These are phyloP conservation scores for Epinephelus malabaricus DNA, from an alignment of 2,797 vertebrate genomes.

Conservation along the genomic window DNA sequence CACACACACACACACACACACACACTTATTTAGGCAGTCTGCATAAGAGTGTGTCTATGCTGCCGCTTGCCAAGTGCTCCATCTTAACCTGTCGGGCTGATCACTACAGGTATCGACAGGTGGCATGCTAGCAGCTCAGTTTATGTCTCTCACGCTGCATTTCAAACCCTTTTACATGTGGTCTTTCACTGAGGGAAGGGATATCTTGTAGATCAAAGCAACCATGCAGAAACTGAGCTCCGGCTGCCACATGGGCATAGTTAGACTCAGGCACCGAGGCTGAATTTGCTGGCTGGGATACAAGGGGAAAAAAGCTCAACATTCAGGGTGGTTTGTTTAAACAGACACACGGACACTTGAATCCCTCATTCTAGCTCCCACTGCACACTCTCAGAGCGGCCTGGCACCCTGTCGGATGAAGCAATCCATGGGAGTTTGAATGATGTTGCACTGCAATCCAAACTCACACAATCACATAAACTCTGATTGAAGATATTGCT, in stretches of 20 bases:
- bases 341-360: slow-evolving; percentile 6
- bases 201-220: slow-evolving; percentile 33
- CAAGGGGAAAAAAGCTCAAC: background rate
- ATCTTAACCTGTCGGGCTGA: slow-evolving; percentile 61
- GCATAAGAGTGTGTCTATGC: slow-evolving; percentile 34
- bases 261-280: slow-evolving; percentile 12
- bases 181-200: slow-evolving; percentile 4
- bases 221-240: slow-evolving; percentile 27
- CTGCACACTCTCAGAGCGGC: background rate
- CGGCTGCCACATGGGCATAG: slow-evolving; percentile 41
- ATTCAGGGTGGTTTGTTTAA: slow-evolving; percentile 34
- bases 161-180: slow-evolving; percentile 24
- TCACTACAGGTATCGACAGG: slow-evolving; percentile 67
- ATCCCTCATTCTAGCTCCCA: slow-evolving; percentile 10
- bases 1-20: slow-evolving; percentile 11
- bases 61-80: slow-evolving; percentile 52
- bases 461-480: background rate
- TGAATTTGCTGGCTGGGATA: slow-evolving; percentile 7
- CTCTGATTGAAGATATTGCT: background rate
- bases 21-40: slow-evolving; percentile 8
- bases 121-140: slow-evolving; percentile 27
- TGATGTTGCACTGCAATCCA: slow-evolving; percentile 14
- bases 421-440: background rate
- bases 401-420: background rate
- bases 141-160: slow-evolving; percentile 24